phyloP scores from a whole-genome alignment of 1,140 invertebrate genomes.

The Euura lappo region DNA sequence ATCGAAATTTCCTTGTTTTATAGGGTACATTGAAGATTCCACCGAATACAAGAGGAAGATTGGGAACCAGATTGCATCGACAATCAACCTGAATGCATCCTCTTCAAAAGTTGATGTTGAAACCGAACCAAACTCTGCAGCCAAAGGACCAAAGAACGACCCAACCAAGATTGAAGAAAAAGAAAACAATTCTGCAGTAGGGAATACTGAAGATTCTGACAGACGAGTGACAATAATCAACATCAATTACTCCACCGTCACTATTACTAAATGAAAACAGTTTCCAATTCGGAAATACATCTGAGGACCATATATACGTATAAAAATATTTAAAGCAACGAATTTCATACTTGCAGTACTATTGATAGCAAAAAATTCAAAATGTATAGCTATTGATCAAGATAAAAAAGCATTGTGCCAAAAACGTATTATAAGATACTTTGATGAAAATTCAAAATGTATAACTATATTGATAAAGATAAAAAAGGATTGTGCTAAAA shows the following conservation, averaged over 20 bases:
- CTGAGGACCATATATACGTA: too few relatives aligned
- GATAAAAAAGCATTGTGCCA: too few relatives aligned
- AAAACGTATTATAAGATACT: too few relatives aligned
- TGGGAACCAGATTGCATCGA: background rate
- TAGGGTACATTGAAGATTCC: conserved; percentile 2
- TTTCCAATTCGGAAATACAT: background rate
- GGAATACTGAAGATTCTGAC: background rate
- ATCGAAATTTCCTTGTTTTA: background rate
- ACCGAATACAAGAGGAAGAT: background rate
- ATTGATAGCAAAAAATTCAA: background rate
- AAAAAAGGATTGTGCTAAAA: too few relatives aligned
- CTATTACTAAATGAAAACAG: background rate
- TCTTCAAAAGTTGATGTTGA: background rate
- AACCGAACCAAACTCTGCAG: background rate
- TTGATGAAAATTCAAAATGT: too few relatives aligned
- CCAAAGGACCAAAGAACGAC: too few relatives aligned
- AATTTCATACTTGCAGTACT: background rate
- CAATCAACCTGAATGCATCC: background rate
- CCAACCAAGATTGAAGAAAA: background rate
- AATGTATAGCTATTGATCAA: background rate
- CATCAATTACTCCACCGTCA: background rate
- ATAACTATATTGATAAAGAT: too few relatives aligned
- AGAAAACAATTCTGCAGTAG: background rate
- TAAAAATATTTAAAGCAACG: background rate
- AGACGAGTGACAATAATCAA: background rate